A percentile compares a stretch with the other conserved stretches of the same genome.
phyloP scores from a whole-genome alignment of 2,888 invertebrate species.

The Caenorhabditis virilis region DNA sequence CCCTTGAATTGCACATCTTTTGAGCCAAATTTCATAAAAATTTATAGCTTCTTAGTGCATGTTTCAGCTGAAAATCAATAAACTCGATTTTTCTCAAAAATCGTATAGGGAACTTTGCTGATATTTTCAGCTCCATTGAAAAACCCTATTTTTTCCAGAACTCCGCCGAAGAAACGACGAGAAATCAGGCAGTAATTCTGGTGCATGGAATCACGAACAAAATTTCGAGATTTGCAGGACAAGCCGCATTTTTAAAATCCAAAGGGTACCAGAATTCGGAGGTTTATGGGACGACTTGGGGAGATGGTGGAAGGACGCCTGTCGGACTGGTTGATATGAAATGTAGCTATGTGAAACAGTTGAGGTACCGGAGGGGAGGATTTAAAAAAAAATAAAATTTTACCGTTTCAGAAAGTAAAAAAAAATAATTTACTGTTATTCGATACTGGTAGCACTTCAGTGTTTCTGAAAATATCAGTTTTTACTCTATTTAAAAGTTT shows the following conservation, averaged over 20 bases:
- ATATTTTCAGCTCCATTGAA: too few species aligned
- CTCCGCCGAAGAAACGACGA: conserved; percentile 3
- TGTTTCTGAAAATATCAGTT: too few species aligned
- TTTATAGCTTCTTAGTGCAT: too few species aligned
- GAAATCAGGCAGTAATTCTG: conserved; percentile 60
- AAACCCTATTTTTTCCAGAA: conserved; percentile 2
- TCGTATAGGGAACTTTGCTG: too few species aligned
- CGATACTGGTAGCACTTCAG: too few species aligned
- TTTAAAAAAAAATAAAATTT: background rate
- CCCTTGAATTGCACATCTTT: too few species aligned
- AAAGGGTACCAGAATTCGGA: conserved; percentile 59
- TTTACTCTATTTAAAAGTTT: too few species aligned
- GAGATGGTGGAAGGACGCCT: conserved; percentile 64
- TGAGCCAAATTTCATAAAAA: too few species aligned
- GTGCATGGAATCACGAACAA: conserved; percentile 67
- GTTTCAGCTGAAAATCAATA: too few species aligned
- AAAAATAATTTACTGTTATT: too few species aligned
- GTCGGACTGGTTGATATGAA: conserved; percentile 66
- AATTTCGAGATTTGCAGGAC: conserved; percentile 48
- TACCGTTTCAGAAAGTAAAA: too few species aligned
- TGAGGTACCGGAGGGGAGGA: conserved; percentile 49
- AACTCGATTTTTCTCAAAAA: too few species aligned
- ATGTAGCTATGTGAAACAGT: conserved; percentile 66
- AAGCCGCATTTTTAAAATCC: conserved; percentile 44
- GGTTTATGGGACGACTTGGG: conserved; percentile 67